A percentile compares a stretch with the other conserved stretches of the same genome.
These are phyloP conservation scores for Magallana gigas DNA, from an alignment of 1,140 invertebrate genomes.

Conservation along the genomic window DNA sequence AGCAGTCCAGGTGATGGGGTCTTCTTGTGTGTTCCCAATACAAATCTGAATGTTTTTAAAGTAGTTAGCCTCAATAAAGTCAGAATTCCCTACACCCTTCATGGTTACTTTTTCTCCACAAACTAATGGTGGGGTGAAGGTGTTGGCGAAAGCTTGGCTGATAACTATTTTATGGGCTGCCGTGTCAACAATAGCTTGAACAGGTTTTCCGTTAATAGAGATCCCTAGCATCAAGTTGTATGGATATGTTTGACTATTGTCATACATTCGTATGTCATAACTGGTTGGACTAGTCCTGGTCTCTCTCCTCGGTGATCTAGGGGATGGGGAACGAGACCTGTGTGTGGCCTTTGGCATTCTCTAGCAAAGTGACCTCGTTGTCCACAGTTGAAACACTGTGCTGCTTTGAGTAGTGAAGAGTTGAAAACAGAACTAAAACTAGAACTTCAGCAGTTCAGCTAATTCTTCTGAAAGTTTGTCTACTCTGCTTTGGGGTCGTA, in stretches of 20 bases:
- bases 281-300: background rate
- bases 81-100: background rate
- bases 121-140: background rate
- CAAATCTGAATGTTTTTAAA: background rate
- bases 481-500: background rate
- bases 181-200: slow-evolving; percentile 23
- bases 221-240: background rate
- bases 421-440: background rate
- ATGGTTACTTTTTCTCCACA: background rate
- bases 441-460: too few species aligned
- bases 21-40: background rate
- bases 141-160: background rate
- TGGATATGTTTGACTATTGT: background rate
- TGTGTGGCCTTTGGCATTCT: background rate
- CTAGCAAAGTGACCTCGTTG: slow-evolving; percentile 24
- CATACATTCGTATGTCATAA: background rate
- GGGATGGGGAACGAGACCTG: background rate
- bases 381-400: background rate
- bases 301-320: background rate
- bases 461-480: background rate
- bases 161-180: background rate
- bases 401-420: background rate
- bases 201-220: background rate
- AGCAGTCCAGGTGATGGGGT: background rate
- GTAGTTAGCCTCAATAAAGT: background rate